A percentile compares a stretch with the other conserved stretches of the same genome.
These are phyloP conservation scores for Ceraclea dissimilis DNA, from an alignment of 2,888 invertebrate genomes.

Conservation along the genomic window DNA sequence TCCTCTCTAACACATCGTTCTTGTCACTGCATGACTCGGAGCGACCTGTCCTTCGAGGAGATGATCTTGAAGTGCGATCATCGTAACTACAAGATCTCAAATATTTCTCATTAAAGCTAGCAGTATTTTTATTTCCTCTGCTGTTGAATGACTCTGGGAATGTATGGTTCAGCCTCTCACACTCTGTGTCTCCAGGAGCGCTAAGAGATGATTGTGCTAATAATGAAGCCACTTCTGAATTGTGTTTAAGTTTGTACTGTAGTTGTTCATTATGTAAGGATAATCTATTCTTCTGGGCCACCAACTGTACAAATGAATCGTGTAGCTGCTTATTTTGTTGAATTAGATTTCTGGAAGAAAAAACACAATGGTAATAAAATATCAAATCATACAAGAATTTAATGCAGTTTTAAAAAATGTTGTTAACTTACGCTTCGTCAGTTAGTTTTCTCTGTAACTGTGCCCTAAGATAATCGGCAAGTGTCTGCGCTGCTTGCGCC, in stretches of 20 bases:
- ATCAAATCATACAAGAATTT: too few species aligned
- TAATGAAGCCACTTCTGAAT: slow-evolving; percentile 58
- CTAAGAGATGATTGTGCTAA: slow-evolving; percentile 15
- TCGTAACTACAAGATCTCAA: slow-evolving; percentile 21
- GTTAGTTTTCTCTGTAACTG: slow-evolving; percentile 63
- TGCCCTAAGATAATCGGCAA: slow-evolving; percentile 78
- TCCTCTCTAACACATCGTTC: slow-evolving; percentile 10
- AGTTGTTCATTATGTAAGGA: slow-evolving; percentile 83
- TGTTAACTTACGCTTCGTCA: slow-evolving; percentile 62
- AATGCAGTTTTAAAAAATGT: too few species aligned
- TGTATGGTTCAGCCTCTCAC: slow-evolving; percentile 13
- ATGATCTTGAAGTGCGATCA: slow-evolving; percentile 11
- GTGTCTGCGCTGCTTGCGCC: slow-evolving; percentile 68
- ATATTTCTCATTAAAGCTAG: slow-evolving; percentile 33
- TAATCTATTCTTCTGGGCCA: slow-evolving; percentile 69
- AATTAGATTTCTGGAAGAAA: slow-evolving; percentile 48
- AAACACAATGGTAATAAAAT: too few species aligned
- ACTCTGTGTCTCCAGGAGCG: slow-evolving; percentile 8
- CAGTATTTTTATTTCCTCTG: slow-evolving; percentile 26
- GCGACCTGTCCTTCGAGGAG: slow-evolving; percentile 13
- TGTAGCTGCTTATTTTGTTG: slow-evolving; percentile 66
- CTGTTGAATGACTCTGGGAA: slow-evolving; percentile 21
- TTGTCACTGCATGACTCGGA: slow-evolving; percentile 17
- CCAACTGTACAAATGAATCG: slow-evolving; percentile 67
- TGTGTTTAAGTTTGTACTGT: slow-evolving; percentile 78